phyloP scores from a whole-genome alignment of 2,113 vertebrate genomes.

The Dicaeum eximium region DNA sequence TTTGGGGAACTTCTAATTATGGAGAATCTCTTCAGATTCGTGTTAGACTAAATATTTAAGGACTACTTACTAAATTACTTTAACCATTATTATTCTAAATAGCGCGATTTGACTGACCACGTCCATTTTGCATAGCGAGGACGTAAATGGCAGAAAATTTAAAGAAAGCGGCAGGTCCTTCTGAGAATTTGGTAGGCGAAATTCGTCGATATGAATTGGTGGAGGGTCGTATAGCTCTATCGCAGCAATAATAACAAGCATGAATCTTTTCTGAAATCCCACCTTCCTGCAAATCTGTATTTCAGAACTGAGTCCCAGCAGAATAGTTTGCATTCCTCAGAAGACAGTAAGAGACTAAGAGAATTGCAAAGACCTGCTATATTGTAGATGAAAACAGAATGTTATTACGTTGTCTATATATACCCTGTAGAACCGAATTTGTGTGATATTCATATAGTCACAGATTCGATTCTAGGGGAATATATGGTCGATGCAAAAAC shows the following conservation, averaged over 20 bases:
- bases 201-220: conserved; percentile 44
- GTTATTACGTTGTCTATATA: conserved; percentile 89
- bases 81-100: not conserved
- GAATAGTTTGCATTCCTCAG: conserved; percentile 57
- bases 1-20: not conserved
- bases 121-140: not conserved
- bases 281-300: conserved; percentile 23
- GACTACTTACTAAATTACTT: not conserved
- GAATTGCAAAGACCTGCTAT: conserved; percentile 44
- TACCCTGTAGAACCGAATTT: conserved; percentile 91
- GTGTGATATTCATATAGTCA: conserved; percentile 89
- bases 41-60: not conserved
- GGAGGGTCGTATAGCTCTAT: not conserved
- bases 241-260: not conserved
- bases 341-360: conserved; percentile 50
- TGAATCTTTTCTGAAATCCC: conserved; percentile 34
- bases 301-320: conserved; percentile 24
- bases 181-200: conserved; percentile 6
- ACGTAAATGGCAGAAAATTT: not conserved
- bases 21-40: not conserved
- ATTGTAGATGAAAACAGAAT: conserved; percentile 65
- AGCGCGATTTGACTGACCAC: not conserved
- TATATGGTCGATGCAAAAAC: conserved; percentile 99
- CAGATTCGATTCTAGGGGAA: conserved; percentile 99
- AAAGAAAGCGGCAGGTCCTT: conserved; percentile 33